A percentile compares a stretch with the other conserved stretches of the same genome.
Conservation (phyloP, 1,140 invertebrate genomes). For the Lerema accius region DNA sequence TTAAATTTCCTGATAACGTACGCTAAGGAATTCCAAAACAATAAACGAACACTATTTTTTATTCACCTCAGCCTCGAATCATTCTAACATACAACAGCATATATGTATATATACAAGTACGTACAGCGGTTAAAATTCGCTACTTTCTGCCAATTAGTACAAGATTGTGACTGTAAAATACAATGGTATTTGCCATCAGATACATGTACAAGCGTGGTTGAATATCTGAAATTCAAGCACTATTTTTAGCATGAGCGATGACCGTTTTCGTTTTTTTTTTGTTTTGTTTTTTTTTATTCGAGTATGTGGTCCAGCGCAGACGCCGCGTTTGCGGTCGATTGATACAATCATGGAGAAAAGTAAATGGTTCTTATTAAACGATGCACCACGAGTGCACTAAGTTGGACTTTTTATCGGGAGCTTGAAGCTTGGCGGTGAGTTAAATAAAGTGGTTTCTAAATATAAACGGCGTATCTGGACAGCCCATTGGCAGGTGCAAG, state of each 20-base stretch:
- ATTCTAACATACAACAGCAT: constrained; percentile 25
- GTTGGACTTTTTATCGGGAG: constrained; percentile 72
- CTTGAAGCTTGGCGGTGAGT: constrained; percentile 71
- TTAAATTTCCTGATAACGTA: constrained; percentile 67
- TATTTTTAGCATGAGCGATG: constrained; percentile 36
- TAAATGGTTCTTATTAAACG: constrained; percentile 71
- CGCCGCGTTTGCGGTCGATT: constrained; percentile 50
- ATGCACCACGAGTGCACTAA: constrained; percentile 56
- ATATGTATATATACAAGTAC: constrained; percentile 11
- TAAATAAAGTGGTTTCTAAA: constrained; percentile 81
- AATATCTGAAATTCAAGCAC: constrained; percentile 31
- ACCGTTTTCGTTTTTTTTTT: constrained; percentile 27
- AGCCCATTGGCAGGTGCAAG: constrained; percentile 76
- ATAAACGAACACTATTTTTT: constrained; percentile 44
- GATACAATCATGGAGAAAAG: constrained; percentile 73
- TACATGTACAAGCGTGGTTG: constrained; percentile 21
- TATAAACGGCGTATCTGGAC: constrained; percentile 79
- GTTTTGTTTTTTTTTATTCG: constrained; percentile 29
- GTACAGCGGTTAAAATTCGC: constrained; percentile 18
- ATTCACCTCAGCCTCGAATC: constrained; percentile 16
- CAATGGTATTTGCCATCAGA: constrained; percentile 24
- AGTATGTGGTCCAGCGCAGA: constrained; percentile 34
- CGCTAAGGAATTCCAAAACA: constrained; percentile 37
- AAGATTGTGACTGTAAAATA: constrained; percentile 27
- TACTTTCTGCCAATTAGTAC: constrained; percentile 33